phyloP scores from a whole-genome alignment of 2,888 invertebrate species.

The Pediacus dermestoides region DNA sequence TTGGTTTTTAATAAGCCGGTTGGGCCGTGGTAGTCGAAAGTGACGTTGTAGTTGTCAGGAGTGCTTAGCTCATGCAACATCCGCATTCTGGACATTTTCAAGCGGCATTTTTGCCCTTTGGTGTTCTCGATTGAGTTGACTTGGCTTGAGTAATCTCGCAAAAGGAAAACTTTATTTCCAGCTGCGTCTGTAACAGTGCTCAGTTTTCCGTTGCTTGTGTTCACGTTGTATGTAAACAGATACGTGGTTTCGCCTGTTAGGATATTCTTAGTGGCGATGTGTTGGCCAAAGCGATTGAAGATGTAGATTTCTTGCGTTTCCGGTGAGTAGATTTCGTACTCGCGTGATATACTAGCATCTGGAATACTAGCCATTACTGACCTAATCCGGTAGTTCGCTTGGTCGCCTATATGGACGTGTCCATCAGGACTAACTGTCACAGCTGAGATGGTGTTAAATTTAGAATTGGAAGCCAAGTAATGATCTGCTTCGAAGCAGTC shows the following conservation, averaged over 20 bases:
- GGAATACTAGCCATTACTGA: constrained; percentile 88
- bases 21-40: constrained; percentile 89
- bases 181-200: constrained; percentile 92
- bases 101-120: constrained; percentile 84
- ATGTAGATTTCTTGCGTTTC: constrained; percentile 93
- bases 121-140: constrained; percentile 94
- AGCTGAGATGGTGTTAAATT: constrained; percentile 91
- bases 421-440: constrained; percentile 92
- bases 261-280: constrained; percentile 89
- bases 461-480: constrained; percentile 86
- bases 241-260: constrained; percentile 92
- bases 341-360: constrained; percentile 75
- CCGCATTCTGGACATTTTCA: constrained; percentile 89
- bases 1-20: constrained; percentile 86
- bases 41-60: constrained; percentile 90
- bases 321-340: constrained; percentile 92
- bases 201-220: constrained; percentile 92
- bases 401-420: constrained; percentile 92
- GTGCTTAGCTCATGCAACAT: constrained; percentile 87
- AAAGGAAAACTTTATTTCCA: constrained; percentile 80
- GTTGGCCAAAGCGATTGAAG: constrained; percentile 93
- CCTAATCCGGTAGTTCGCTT: constrained; percentile 83
- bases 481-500: constrained; percentile 91
- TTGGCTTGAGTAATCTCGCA: constrained; percentile 79
- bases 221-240: constrained; percentile 92